Conservation (phyloP, 2,888 invertebrate species). For the Eupithecia vulgata region DNA sequence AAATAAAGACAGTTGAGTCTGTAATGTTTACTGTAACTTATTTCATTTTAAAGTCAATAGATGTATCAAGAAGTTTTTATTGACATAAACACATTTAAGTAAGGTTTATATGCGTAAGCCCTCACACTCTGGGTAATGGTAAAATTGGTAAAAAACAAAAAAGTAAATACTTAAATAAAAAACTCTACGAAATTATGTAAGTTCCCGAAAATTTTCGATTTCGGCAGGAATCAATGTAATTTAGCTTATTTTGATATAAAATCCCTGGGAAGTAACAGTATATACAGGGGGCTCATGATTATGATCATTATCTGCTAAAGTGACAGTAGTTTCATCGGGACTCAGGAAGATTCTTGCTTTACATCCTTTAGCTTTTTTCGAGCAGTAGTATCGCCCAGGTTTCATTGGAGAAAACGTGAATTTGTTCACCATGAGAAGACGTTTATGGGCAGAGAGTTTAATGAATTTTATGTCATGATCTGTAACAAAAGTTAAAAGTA, state of each 20-base stretch:
- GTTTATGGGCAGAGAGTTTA: slow-evolving; percentile 4
- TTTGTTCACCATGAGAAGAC: slow-evolving; percentile 33
- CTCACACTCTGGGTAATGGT: too few species aligned
- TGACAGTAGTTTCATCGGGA: slow-evolving; percentile 9
- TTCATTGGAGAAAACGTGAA: slow-evolving; percentile 32
- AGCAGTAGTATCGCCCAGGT: slow-evolving; percentile 56
- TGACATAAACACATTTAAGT: neutral
- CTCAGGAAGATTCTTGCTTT: slow-evolving; percentile 39
- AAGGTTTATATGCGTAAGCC: too few species aligned
- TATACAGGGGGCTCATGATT: slow-evolving; percentile 36
- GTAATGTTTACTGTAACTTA: neutral
- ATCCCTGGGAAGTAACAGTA: slow-evolving; percentile 11
- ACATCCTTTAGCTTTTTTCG: slow-evolving; percentile 54
- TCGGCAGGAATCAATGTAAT: neutral
- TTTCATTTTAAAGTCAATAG: neutral
- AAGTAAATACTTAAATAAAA: too few species aligned
- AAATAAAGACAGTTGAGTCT: neutral
- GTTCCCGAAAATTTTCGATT: too few species aligned
- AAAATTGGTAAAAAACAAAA: too few species aligned
- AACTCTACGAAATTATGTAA: too few species aligned
- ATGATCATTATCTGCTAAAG: slow-evolving; percentile 18
- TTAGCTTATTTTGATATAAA: slow-evolving; percentile 22
- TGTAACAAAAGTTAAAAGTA: slow-evolving; percentile 2
- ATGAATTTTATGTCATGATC: slow-evolving; percentile 18
- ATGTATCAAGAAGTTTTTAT: neutral